These are phyloP conservation scores for Pseudomyrmex sp. DNA, from an alignment of 1,140 invertebrate genomes.

Conservation along the genomic window DNA sequence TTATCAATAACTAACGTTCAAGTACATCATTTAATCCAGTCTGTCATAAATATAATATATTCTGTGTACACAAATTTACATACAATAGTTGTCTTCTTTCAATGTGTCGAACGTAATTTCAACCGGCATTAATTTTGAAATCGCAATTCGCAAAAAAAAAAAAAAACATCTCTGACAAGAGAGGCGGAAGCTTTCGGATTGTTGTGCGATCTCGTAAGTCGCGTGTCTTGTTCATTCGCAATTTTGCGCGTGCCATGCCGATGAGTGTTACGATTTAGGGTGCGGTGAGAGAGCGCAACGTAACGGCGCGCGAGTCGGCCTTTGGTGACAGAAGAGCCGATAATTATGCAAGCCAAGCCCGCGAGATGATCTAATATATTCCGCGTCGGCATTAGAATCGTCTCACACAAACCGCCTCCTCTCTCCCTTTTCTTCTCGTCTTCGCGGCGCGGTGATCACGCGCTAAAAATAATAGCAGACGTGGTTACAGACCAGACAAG, in stretches of 20 bases:
- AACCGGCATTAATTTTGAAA: neutral
- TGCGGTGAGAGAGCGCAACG: conserved; percentile 65
- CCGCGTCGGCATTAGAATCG: conserved; percentile 50
- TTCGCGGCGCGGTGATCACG: conserved; percentile 62
- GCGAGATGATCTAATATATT: conserved; percentile 73
- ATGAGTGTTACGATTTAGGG: conserved; percentile 65
- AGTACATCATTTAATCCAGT: neutral
- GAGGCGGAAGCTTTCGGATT: neutral
- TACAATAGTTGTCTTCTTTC: conserved; percentile 9
- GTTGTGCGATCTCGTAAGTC: neutral
- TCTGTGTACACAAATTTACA: neutral
- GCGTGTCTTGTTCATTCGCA: conserved; percentile 7
- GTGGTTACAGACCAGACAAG: conserved; percentile 56
- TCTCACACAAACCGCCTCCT: conserved; percentile 56
- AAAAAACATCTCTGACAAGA: no score
- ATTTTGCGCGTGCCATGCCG: conserved; percentile 67
- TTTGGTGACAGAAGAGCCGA: conserved; percentile 70
- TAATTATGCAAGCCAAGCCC: conserved; percentile 75
- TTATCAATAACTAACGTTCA: conserved; percentile 36
- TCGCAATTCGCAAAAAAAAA: neutral
- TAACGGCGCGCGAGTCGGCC: conserved; percentile 54
- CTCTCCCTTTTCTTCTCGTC: conserved; percentile 36
- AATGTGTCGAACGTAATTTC: neutral
- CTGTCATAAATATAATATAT: neutral
- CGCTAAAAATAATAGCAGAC: conserved; percentile 76